phyloP scores from a whole-genome alignment of 2,797 vertebrate species.

The Antennarius maculatus region DNA sequence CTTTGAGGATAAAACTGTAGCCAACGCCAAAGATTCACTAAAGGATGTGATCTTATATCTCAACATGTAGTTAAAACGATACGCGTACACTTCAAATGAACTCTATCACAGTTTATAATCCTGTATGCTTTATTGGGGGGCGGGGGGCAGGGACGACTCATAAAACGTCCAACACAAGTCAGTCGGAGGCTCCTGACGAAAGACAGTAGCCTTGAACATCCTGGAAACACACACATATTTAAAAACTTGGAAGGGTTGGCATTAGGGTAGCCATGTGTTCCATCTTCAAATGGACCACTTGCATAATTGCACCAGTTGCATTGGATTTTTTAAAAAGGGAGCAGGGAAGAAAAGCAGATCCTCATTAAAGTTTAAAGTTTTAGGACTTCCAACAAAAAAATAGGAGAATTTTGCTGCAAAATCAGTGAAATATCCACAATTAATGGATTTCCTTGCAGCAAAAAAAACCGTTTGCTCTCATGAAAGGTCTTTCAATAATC shows the following conservation, averaged over 20 bases:
- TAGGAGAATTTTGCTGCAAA: not conserved
- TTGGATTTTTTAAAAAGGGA: no score
- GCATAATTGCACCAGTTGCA: no score
- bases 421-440: not conserved
- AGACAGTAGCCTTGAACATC: constrained; percentile 14
- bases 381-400: not conserved
- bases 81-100: no score
- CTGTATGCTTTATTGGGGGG: not conserved
- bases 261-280: no score
- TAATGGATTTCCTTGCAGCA: not conserved
- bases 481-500: not conserved
- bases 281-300: no score
- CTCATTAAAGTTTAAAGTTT: no score
- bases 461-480: not conserved
- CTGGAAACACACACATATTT: not conserved
- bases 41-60: constrained; percentile 22
- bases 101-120: no score
- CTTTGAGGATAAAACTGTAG: constrained; percentile 35
- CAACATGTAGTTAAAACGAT: constrained; percentile 2
- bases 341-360: no score
- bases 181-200: not conserved
- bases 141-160: constrained; percentile 6
- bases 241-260: no score
- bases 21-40: constrained; percentile 12
- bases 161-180: constrained; percentile 14